phyloP scores from a whole-genome alignment of 2,113 vertebrate species.

The Alligator mississippiensis region DNA sequence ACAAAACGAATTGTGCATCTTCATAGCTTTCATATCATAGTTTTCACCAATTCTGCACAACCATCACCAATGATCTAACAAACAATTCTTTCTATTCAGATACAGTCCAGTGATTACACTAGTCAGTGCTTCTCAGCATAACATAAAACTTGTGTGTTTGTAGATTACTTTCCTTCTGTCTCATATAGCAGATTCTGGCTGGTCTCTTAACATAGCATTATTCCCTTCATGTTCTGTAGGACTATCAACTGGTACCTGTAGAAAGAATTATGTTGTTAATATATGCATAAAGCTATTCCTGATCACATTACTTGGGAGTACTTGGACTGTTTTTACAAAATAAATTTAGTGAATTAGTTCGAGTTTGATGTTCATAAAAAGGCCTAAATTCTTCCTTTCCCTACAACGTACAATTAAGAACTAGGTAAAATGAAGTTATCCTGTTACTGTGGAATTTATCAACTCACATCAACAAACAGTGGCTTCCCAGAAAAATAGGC shows the following conservation, averaged over 20 bases:
- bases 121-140: neutral
- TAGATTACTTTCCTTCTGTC: neutral
- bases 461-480: neutral
- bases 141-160: constrained; percentile 23
- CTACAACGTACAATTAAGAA: neutral
- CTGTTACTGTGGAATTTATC: neutral
- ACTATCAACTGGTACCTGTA: constrained; percentile 78
- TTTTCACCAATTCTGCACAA: neutral
- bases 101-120: constrained; percentile 11
- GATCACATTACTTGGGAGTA: neutral
- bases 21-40: neutral
- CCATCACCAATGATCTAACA: neutral
- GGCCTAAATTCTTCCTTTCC: neutral
- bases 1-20: constrained; percentile 36
- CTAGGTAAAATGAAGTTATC: neutral
- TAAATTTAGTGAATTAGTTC: neutral
- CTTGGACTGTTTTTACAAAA: neutral
- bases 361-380: neutral
- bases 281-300: neutral
- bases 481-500: neutral
- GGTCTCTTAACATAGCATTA: constrained; percentile 39
- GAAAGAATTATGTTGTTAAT: constrained; percentile 7
- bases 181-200: constrained; percentile 66
- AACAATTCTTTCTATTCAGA: neutral
- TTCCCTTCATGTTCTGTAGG: constrained; percentile 71